Base-by-base conservation (phyloP, 2,888 invertebrate species). In the Euzophera pinguis region DNA sequence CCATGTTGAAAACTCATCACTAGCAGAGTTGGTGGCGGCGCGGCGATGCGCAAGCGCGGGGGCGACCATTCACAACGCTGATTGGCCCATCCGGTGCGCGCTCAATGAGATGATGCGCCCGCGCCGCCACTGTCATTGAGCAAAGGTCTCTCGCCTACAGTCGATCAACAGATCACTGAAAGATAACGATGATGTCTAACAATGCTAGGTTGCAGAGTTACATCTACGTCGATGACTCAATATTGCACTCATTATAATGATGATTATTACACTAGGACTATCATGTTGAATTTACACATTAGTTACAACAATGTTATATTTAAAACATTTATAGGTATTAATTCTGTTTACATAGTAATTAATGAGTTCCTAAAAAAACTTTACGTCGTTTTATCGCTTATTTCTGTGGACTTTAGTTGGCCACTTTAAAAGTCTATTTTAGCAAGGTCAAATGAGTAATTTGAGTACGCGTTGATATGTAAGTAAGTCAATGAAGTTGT, bases 21-120 rank as follows among this genome's bases (percentile, higher is more conserved):
- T n/a, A n/a, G n/a, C n/a, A n/a, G n/a, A n/a, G n/a, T 74, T 71
- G 72, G 75, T 76, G 71, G 72, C 75, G 56, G 4, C 3, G 7
- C 32, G 71, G 63, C 64, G 56, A 61, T 55, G 69, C 71, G 74
- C 75, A 72, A 63, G 70, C 77, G 86, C 87, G 89, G 89, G 84
- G 89, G 88, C 89, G 90, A 80, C 86, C 89, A 89, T 90, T 89
- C 89, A 89, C 86, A 85, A 73, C 74, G 87, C 86, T 89, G 90
- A 90, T 90, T 90, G 89, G 90, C 75, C 81, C 89, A 89, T 90
- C 90, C 89, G 90, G 90, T 89, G 84, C 80, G 78, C 81, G 75
- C 81, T 89, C 88, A 90, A 89, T 89, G 89, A 89, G 87, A 86
- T 86, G 89, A 87, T 88, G 87, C 87, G 84, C 75, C 72, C 75